Base-by-base conservation (phyloP, 2,888 invertebrate genomes). In the Stratiomys singularior region DNA sequence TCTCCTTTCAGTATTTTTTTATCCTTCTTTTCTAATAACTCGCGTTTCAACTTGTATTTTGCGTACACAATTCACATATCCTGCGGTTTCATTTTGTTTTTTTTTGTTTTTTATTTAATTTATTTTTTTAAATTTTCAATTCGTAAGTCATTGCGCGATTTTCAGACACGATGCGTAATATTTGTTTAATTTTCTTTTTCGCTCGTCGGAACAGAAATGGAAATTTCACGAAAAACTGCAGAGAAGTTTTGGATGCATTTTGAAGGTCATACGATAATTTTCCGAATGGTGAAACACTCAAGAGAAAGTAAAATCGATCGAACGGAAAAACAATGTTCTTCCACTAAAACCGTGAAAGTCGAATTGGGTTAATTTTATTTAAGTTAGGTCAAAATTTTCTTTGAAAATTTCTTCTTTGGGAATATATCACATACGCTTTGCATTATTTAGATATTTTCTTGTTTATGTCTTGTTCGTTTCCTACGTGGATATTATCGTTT, bases 401-500 rank as follows among this genome's bases (percentile, higher is more conserved):
- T 21, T 63, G 25, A 47, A 63, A 44, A 64, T 76, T 66, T 60
- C 18, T 76, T 76, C 23, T 47, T 64, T 64, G 30, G 46, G 58
- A 47, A 76, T 77, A 77, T 77, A 77, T 77, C 76, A 77, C 76
- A 77, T 67, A 67, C 56, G 76, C 76, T 77, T 77, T 77, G 76
- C 66, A 52, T 77, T 77, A 56, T 77, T 77, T 66, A 60, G 58
- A 46, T 76, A 23, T 72, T 72, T 72, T 27, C 58, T 58, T 37
- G 47, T 23, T 56, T 72, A 9, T 66, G 28, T 63, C 27, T 4
- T 66, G 27, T 66, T 30, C 37, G 30, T 66, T 66, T 66, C 18
- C 52, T 13, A 52, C 3, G 37, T 52, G 18, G 15, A 11, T 69
- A 69, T 46, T 46, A 44, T 46, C 21, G 25, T 46, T 67, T 46